A percentile compares a stretch with the other conserved stretches of the same genome.
Conservation (phyloP, 2,888 invertebrate genomes). For the Acanthosepion esculentum region DNA sequence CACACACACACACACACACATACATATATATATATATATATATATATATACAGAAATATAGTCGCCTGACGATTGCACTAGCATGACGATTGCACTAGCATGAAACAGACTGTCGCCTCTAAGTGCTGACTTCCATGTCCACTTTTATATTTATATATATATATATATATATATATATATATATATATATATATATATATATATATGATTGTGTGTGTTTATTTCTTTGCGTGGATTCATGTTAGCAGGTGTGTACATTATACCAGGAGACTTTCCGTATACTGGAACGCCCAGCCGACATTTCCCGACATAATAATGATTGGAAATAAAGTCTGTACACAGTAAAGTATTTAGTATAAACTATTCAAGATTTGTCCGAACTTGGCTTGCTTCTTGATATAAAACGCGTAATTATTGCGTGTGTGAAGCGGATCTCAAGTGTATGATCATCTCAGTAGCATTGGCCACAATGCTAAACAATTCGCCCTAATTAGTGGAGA, state of each 20-base stretch:
- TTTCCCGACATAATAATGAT: not conserved
- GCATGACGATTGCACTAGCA: too few relatives aligned
- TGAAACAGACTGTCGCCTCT: too few relatives aligned
- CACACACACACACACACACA: too few relatives aligned
- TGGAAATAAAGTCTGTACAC: not conserved
- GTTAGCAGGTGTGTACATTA: not conserved
- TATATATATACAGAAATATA: too few relatives aligned
- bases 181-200: not conserved
- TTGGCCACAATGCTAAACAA: not conserved
- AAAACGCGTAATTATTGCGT: not conserved
- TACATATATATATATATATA: too few relatives aligned
- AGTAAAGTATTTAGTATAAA: not conserved
- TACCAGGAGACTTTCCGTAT: not conserved
- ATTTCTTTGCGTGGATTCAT: not conserved
- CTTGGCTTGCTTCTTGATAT: not conserved
- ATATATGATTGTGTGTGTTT: accelerated
- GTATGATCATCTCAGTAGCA: not conserved
- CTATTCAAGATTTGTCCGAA: not conserved
- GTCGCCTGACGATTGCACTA: too few relatives aligned
- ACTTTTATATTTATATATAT: too few relatives aligned
- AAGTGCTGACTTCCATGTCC: too few relatives aligned
- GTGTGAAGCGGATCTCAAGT: not conserved
- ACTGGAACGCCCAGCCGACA: not conserved
- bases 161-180: not conserved
- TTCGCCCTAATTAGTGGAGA: not conserved